Base-by-base conservation (phyloP, 1,140 invertebrate species). In the Formica exsecta region DNA sequence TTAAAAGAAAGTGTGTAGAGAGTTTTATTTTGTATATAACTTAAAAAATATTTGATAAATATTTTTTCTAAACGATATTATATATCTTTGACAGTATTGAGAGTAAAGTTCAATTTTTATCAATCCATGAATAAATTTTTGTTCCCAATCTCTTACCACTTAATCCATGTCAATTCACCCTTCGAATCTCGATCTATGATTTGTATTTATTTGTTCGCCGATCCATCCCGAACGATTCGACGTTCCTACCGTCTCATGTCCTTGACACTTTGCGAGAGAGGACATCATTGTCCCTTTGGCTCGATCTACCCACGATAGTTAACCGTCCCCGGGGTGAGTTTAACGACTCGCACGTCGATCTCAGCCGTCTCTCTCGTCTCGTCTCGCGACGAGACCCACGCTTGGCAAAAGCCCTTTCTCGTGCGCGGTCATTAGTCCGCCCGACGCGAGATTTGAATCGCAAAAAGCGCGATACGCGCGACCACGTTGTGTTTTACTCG, bases 301-400 rank as follows among this genome's bases (percentile, higher is more conserved):
- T 48, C 87, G 74, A 90, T 70, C 89, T 86, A 74, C 86, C 61
- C 76, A 48, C 71, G 85, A 54, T 91, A 81, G 89, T 89, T 90
- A 89, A 91, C 89, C 80, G 79, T 90, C 89, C 85, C 80, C 59
- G 70, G 85, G 88, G 91, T 85, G 86, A 91, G 86, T 92, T 92
- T 90, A 92, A 88, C 88, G 90, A 90, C 87, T 68, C 64, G 80
- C 81, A 87, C 90, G 88, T 90, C 88, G 89, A 90, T 91, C 89
- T 90, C 80, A 79, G 61, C 65, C 66, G n/a, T 73, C 79, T 73
- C 77, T 74, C 3, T 11, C 51, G 75, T 83, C 85, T 71, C 51
- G 19, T 19, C 51, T 7, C 62, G 22, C 44, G 75, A 65, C 75
- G 19, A 32, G 54, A 41, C 25, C 32, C 25, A 44, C 74, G 32